Evolutionary conservation across 2,888 invertebrate genomes (phyloP).

Genomic region (Allacma fusca): DNA sequence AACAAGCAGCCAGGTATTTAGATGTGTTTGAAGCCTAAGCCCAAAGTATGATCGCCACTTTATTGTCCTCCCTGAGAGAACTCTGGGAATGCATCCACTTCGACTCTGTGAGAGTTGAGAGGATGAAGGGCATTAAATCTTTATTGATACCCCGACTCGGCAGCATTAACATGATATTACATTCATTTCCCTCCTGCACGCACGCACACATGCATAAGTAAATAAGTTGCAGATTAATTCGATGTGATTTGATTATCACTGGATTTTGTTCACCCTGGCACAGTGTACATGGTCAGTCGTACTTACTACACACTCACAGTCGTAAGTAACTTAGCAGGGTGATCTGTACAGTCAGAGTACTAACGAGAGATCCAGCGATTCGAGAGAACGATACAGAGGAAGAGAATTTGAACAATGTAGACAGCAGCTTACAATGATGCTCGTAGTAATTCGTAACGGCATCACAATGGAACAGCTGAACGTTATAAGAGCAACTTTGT

Average conservation of each 20-base stretch:
- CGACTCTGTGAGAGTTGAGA: constrained; percentile 19
- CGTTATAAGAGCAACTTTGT: constrained; percentile 4
- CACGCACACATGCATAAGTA: constrained; percentile 30
- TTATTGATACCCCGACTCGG: background rate
- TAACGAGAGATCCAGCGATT: constrained; percentile 21
- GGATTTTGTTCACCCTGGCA: constrained; percentile 1
- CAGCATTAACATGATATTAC: constrained; percentile 1
- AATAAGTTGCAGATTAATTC: constrained; percentile 37
- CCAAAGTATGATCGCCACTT: background rate
- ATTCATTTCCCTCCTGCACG: constrained; percentile 22
- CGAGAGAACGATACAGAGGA: constrained; percentile 15
- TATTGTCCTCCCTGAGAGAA: background rate
- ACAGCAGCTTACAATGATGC: constrained; percentile 14
- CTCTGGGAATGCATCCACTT: background rate
- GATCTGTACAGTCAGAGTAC: background rate
- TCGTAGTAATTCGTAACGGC: constrained; percentile 22
- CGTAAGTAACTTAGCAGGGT: background rate
- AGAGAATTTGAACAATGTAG: background rate
- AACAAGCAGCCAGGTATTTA: constrained; percentile 5
- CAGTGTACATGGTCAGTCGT: background rate
- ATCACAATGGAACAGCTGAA: constrained; percentile 16
- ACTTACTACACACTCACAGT: too few relatives aligned
- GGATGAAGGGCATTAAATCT: constrained; percentile 18
- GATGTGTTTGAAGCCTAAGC: background rate
- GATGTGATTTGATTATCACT: constrained; percentile 14